A percentile compares a stretch with the other conserved stretches of the same genome.
These are phyloP conservation scores for Schizotus pectinicornis DNA, from an alignment of 2,888 invertebrate species.

Conservation along the genomic window DNA sequence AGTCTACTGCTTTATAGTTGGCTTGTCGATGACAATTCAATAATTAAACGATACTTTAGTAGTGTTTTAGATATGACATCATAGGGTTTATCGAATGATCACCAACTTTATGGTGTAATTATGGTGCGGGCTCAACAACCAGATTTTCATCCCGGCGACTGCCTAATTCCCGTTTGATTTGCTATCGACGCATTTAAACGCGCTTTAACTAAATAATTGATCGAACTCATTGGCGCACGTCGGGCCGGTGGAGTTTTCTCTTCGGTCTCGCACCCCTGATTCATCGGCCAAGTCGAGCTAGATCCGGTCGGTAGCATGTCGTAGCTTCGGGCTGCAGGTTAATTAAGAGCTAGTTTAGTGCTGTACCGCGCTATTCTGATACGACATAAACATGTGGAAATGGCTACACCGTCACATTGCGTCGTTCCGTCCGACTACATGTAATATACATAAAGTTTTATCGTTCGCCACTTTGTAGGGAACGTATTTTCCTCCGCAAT, in stretches of 20 bases:
- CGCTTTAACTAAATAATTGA: too few species aligned
- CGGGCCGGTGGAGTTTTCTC: neutral
- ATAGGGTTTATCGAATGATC: slow-evolving; percentile 12
- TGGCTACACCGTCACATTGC: slow-evolving; percentile 48
- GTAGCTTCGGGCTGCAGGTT: slow-evolving; percentile 37
- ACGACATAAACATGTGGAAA: slow-evolving; percentile 51
- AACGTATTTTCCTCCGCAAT: slow-evolving; percentile 52
- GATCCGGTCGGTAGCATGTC: slow-evolving; percentile 21
- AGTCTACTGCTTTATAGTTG: too few species aligned
- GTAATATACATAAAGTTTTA: slow-evolving; percentile 58
- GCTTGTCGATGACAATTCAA: too few species aligned
- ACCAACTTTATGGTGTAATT: slow-evolving; percentile 10
- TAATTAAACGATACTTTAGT: neutral
- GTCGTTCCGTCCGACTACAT: slow-evolving; percentile 49
- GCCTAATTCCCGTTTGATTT: too few species aligned
- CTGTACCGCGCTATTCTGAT: slow-evolving; percentile 46
- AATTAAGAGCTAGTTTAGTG: slow-evolving; percentile 50
- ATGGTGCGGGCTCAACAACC: slow-evolving; percentile 6
- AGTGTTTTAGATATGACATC: slow-evolving; percentile 19
- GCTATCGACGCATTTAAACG: too few species aligned
- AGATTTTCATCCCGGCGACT: too few species aligned
- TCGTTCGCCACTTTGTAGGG: slow-evolving; percentile 53
- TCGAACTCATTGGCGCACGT: too few species aligned
- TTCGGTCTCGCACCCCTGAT: slow-evolving; percentile 8
- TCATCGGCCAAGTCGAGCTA: slow-evolving; percentile 26